A percentile compares a stretch with the other conserved stretches of the same genome.
Conservation (phyloP, 2,888 invertebrate species). For the Branchellion lobata region DNA sequence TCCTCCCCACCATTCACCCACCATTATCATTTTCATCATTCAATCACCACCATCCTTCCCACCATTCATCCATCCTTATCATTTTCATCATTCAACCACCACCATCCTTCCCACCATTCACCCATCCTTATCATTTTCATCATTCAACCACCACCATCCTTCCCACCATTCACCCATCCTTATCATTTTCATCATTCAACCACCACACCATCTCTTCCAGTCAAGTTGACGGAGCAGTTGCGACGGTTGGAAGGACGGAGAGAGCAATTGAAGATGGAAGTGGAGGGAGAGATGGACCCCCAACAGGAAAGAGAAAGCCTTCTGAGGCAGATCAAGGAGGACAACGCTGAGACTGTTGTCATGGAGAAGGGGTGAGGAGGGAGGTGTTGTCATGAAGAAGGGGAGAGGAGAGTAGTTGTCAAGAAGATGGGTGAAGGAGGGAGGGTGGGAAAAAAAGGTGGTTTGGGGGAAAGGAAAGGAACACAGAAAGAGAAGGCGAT, state of each 20-base stretch:
- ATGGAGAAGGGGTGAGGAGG: slow-evolving; percentile 71
- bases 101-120: no score
- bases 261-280: slow-evolving; percentile 71
- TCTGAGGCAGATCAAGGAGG: slow-evolving; percentile 73
- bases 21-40: no score
- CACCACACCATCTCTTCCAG: slow-evolving; percentile 54
- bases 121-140: no score
- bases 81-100: background rate
- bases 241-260: slow-evolving; percentile 69
- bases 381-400: background rate
- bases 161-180: no score
- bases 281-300: slow-evolving; percentile 72
- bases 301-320: slow-evolving; percentile 77
- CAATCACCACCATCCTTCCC: no score
- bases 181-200: background rate
- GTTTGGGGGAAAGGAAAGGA: background rate
- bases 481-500: no score
- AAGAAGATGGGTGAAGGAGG: background rate
- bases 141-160: no score
- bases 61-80: background rate
- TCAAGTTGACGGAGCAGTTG: slow-evolving; percentile 68
- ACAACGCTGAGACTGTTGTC: slow-evolving; percentile 77
- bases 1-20: no score
- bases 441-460: background rate
- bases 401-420: background rate